A percentile compares a stretch with the other conserved stretches of the same genome.
These are phyloP conservation scores for Drosophila miranda DNA, from an alignment of 1,140 invertebrate genomes.

Conservation along the genomic window DNA sequence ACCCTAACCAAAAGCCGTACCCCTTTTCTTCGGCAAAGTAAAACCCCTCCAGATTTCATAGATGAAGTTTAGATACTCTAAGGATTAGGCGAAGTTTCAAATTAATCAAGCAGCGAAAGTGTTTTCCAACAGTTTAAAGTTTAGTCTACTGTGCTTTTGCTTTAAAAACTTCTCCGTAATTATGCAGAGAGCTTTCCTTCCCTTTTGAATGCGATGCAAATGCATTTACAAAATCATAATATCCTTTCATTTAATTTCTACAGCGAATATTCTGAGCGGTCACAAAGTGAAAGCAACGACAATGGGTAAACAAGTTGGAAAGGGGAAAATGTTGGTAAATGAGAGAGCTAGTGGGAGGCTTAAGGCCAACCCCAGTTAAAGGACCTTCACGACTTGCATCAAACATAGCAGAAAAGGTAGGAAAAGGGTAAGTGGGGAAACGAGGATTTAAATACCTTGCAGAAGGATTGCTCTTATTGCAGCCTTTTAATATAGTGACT, in stretches of 20 bases:
- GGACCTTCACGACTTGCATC: slow-evolving; percentile 27
- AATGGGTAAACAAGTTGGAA: slow-evolving; percentile 46
- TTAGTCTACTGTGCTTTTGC: not conserved
- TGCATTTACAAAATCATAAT: slow-evolving; percentile 51
- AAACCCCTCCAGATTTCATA: not conserved
- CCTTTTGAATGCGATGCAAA: slow-evolving; percentile 25
- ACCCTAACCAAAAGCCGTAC: not conserved
- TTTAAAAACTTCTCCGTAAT: slow-evolving; percentile 25
- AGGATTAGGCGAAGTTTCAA: too few relatives aligned
- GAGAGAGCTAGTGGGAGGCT: slow-evolving; percentile 18
- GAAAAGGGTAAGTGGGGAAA: not conserved
- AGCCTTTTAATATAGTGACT: too few relatives aligned
- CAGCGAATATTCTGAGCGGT: slow-evolving; percentile 10
- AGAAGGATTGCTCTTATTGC: too few relatives aligned
- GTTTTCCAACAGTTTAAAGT: not conserved
- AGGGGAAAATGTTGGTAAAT: slow-evolving; percentile 19
- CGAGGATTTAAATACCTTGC: too few relatives aligned
- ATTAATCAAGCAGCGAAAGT: not conserved
- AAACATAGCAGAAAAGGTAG: slow-evolving; percentile 5
- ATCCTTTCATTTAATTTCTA: slow-evolving; percentile 47
- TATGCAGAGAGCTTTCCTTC: slow-evolving; percentile 29
- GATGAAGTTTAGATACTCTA: slow-evolving; percentile 16
- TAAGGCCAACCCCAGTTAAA: slow-evolving; percentile 19
- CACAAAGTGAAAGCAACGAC: slow-evolving; percentile 49
- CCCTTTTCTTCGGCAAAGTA: not conserved